Conservation (phyloP, 2,113 vertebrate genomes). For the Nibea coibor region DNA sequence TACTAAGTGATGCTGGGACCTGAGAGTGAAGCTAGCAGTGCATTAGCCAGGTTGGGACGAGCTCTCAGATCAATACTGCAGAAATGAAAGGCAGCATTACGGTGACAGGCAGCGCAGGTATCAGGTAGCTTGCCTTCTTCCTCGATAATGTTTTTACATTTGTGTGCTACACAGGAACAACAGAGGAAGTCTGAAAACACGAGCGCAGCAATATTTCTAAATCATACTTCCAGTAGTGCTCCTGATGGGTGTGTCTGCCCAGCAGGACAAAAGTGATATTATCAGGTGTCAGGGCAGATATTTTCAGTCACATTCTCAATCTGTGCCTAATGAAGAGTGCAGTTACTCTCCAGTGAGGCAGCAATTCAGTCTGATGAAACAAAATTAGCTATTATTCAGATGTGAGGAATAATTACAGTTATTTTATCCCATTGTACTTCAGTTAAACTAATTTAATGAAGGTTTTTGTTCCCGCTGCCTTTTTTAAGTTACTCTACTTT, state of each 20-base stretch:
- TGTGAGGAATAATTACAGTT: background rate
- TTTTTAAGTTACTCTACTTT: background rate
- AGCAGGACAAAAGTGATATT: background rate
- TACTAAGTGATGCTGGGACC: conserved; percentile 57
- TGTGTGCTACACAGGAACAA: background rate
- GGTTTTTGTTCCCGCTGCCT: background rate
- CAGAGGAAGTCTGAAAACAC: background rate
- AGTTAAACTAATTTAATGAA: conserved; percentile 10
- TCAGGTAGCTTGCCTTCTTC: conserved; percentile 27
- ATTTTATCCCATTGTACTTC: conserved; percentile 1
- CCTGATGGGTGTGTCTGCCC: conserved; percentile 3
- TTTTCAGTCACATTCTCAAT: conserved; percentile 16
- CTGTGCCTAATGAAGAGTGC: background rate
- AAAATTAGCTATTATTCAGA: conserved; percentile 26
- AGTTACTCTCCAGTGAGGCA: background rate
- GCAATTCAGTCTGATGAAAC: conserved; percentile 9
- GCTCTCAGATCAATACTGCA: conserved; percentile 53
- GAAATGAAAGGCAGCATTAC: conserved; percentile 54
- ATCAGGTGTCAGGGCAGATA: conserved; percentile 32
- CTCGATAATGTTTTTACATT: background rate
- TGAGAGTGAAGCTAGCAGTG: conserved; percentile 36
- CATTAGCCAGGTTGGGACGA: conserved; percentile 51
- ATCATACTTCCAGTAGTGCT: background rate
- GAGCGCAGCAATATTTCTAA: background rate
- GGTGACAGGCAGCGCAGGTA: conserved; percentile 49